phyloP scores from a whole-genome alignment of 1,140 invertebrate genomes.

The Cylas formicarius region DNA sequence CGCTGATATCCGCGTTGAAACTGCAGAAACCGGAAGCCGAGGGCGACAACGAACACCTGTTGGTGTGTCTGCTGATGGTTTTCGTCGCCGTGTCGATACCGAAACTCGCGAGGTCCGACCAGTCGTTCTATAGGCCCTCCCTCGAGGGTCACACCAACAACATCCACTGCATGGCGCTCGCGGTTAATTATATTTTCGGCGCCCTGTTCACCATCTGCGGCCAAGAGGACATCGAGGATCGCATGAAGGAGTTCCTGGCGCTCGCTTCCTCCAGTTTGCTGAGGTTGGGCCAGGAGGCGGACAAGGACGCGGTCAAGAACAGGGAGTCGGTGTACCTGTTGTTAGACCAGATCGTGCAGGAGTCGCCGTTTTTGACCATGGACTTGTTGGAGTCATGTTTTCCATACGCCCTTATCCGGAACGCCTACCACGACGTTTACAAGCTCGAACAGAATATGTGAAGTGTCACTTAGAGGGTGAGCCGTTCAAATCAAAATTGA shows the following conservation, averaged over 20 bases:
- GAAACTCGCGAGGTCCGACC: constrained; percentile 85
- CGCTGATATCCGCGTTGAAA: constrained; percentile 78
- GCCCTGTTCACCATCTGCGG: constrained; percentile 94
- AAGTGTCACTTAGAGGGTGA: neutral
- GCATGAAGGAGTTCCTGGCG: constrained; percentile 97
- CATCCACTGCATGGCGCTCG: constrained; percentile 93
- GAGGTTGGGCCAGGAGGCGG: constrained; percentile 88
- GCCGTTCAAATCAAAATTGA: neutral
- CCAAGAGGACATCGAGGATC: constrained; percentile 90
- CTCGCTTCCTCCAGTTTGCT: constrained; percentile 92
- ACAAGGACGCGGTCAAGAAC: constrained; percentile 89
- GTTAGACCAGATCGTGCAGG: constrained; percentile 93
- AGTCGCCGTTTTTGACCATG: constrained; percentile 96
- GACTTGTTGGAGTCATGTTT: constrained; percentile 97
- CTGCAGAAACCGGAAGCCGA: constrained; percentile 80
- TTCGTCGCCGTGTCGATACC: constrained; percentile 98
- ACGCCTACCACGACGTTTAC: constrained; percentile 93
- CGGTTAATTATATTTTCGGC: constrained; percentile 94
- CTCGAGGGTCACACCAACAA: constrained; percentile 96
- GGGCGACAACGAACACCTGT: constrained; percentile 75
- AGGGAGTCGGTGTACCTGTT: constrained; percentile 94
- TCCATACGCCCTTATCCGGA: constrained; percentile 91
- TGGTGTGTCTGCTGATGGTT: constrained; percentile 95
- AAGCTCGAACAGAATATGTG: constrained; percentile 64
- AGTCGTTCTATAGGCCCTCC: constrained; percentile 82